A percentile compares a stretch with the other conserved stretches of the same genome.
phyloP scores from a whole-genome alignment of 1,140 invertebrate species.

The Drosophila parvula region DNA sequence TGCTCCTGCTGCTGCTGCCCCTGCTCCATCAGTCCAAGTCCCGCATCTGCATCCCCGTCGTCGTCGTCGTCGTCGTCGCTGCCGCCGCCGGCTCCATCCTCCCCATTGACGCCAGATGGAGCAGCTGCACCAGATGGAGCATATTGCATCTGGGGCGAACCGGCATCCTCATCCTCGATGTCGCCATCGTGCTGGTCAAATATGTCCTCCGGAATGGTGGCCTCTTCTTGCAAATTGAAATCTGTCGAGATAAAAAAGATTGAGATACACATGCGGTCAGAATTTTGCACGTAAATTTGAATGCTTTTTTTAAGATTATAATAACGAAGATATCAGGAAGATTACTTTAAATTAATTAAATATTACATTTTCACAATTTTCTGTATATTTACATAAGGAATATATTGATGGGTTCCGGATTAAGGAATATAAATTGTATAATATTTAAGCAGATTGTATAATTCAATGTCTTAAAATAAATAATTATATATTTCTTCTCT shows the following conservation, averaged over 20 bases:
- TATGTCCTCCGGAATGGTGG: slow-evolving; percentile 80
- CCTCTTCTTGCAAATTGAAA: slow-evolving; percentile 82
- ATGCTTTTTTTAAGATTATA: neutral
- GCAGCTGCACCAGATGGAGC: slow-evolving; percentile 11
- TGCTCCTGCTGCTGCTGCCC: neutral
- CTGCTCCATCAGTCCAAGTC: slow-evolving; percentile 13
- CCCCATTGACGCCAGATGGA: neutral
- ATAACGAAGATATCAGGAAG: too few species aligned
- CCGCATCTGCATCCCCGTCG: slow-evolving; percentile 2
- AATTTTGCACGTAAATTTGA: neutral
- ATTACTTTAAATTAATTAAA: too few species aligned
- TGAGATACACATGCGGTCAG: neutral
- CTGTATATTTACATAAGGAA: too few species aligned
- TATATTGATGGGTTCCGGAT: too few species aligned
- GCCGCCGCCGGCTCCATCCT: neutral
- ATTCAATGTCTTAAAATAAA: too few species aligned
- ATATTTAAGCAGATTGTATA: too few species aligned
- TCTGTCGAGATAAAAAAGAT: slow-evolving; percentile 38
- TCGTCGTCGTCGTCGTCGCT: neutral
- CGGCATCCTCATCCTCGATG: slow-evolving; percentile 44
- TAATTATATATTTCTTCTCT: too few species aligned
- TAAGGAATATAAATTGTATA: too few species aligned
- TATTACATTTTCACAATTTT: too few species aligned
- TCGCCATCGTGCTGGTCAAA: slow-evolving; percentile 77
- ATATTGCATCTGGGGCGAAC: slow-evolving; percentile 52